Conservation (phyloP, 2,888 invertebrate species). For the Ernsta delagoae region DNA sequence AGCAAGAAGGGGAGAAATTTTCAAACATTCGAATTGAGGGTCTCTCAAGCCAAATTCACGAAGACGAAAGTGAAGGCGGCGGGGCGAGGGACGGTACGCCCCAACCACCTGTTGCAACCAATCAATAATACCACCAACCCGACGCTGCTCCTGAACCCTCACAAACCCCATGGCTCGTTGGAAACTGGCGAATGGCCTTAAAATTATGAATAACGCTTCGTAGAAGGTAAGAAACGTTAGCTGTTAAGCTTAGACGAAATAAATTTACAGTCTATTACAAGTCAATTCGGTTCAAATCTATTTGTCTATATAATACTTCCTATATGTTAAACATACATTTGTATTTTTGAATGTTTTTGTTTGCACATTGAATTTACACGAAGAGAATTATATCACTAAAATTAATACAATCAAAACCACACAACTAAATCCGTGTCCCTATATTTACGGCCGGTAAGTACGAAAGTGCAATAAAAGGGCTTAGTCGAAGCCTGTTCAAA, state of each 20-base stretch:
- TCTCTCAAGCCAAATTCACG: constrained; percentile 50
- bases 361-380: no score
- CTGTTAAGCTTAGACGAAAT: not conserved
- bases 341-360: no score
- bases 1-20: constrained; percentile 28
- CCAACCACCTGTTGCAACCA: constrained; percentile 78
- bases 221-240: not conserved
- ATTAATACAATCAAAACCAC: constrained; percentile 34
- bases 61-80: constrained; percentile 64
- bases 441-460: constrained; percentile 52
- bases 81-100: constrained; percentile 69
- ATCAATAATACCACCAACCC: constrained; percentile 79
- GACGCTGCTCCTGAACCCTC: constrained; percentile 63
- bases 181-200: constrained; percentile 12
- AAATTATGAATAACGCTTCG: constrained; percentile 17
- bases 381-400: not conserved
- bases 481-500: constrained; percentile 64
- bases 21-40: constrained; percentile 44
- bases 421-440: constrained; percentile 54
- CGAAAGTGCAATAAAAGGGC: constrained; percentile 62
- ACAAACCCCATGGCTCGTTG: constrained; percentile 31
- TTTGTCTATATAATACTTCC: no score
- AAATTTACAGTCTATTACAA: not conserved
- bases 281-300: no score
- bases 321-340: no score